Conservation (phyloP, 2,888 invertebrate genomes). For the Tillus elongatus region DNA sequence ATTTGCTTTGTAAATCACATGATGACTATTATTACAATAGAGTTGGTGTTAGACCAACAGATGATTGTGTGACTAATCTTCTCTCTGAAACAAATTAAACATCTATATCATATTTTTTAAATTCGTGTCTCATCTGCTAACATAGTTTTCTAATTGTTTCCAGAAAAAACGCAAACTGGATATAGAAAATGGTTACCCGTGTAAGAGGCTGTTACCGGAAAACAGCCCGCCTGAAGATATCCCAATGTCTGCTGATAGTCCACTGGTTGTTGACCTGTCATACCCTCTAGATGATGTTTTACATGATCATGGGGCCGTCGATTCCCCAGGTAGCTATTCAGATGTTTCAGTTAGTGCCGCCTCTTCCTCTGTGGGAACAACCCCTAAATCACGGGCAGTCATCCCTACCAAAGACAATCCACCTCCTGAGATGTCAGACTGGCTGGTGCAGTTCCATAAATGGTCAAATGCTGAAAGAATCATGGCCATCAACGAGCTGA, state of each 20-base stretch:
- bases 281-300: no score
- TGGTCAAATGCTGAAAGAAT: constrained; percentile 88
- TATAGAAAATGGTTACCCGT: constrained; percentile 43
- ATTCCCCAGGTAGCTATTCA: no score
- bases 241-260: background rate
- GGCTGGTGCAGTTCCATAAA: constrained; percentile 65
- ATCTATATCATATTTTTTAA: no score
- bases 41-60: constrained; percentile 24
- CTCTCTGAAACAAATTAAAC: constrained; percentile 34
- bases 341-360: no score
- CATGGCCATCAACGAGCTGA: constrained; percentile 81
- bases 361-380: no score
- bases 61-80: constrained; percentile 37
- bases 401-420: constrained; percentile 73
- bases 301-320: no score
- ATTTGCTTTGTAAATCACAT: no score
- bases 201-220: constrained; percentile 45
- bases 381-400: constrained; percentile 38
- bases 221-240: background rate
- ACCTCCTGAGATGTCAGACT: constrained; percentile 65
- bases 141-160: constrained; percentile 21
- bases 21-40: no score
- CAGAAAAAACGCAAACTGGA: constrained; percentile 45
- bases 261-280: background rate
- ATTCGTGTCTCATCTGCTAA: constrained; percentile 1